These are phyloP conservation scores for Ammodytes dubius DNA, from an alignment of 2,113 vertebrate genomes.

Conservation along the genomic window DNA sequence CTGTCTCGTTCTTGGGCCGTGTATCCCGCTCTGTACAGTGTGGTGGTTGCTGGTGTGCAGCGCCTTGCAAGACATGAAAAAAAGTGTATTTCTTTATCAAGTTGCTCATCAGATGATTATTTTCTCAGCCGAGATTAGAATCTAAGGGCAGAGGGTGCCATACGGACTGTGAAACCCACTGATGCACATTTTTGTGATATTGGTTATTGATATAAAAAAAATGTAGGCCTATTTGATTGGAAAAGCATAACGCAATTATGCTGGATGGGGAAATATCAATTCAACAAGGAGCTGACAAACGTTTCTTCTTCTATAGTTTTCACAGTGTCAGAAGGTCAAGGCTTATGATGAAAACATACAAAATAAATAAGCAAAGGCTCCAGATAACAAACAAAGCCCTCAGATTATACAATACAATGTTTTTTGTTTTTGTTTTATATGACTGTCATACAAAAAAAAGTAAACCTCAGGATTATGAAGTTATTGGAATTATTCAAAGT, in stretches of 20 bases:
- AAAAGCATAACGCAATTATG: not conserved
- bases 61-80: constrained; percentile 8
- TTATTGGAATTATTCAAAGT: not conserved
- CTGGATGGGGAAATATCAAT: not conserved
- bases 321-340: not conserved
- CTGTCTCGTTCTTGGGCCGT: not conserved
- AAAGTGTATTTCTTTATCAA: not conserved
- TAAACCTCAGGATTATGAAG: too few relatives aligned
- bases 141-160: too few relatives aligned
- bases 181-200: too few relatives aligned
- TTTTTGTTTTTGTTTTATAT: not conserved
- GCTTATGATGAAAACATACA: not conserved
- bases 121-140: too few relatives aligned
- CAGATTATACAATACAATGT: not conserved
- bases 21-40: not conserved
- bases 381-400: not conserved
- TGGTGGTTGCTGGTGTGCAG: constrained; percentile 26
- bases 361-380: not conserved
- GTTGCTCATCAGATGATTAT: too few relatives aligned
- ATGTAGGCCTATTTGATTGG: too few relatives aligned
- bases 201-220: too few relatives aligned
- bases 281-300: not conserved
- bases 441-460: too few relatives aligned
- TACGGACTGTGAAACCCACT: too few relatives aligned
- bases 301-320: not conserved